Percentiles rank a stretch among this genome's conserved stretches.
phyloP scores from a whole-genome alignment of 1,140 invertebrate genomes.

The Drosophila saltans region DNA sequence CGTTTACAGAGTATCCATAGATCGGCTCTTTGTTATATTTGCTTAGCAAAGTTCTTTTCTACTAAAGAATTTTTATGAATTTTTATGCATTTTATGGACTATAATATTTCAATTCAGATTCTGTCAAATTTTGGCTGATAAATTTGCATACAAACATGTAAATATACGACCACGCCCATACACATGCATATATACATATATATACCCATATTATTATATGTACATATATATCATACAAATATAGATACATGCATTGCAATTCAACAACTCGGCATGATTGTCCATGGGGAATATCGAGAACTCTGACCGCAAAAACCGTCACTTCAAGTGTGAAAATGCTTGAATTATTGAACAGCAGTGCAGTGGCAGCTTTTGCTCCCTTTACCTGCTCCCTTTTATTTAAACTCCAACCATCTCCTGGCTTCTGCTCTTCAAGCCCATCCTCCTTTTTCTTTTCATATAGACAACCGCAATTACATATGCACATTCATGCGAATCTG shows the following conservation, averaged over 20 bases:
- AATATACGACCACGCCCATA: neutral
- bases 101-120: constrained; percentile 7
- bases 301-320: constrained; percentile 56
- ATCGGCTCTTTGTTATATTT: neutral
- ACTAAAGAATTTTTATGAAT: neutral
- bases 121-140: neutral
- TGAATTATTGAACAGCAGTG: constrained; percentile 69
- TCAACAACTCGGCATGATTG: constrained; percentile 15
- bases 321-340: constrained; percentile 74
- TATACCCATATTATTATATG: neutral
- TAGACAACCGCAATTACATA: constrained; percentile 75
- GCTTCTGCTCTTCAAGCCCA: neutral
- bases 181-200: neutral
- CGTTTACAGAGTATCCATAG: neutral
- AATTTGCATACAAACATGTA: constrained; percentile 18
- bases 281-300: constrained; percentile 37
- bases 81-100: neutral
- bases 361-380: neutral
- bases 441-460: neutral
- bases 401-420: neutral
- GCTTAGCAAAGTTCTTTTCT: neutral
- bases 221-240: neutral
- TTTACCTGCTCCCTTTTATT: neutral
- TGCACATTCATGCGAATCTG: constrained; percentile 74
- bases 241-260: neutral